Evolutionary conservation across 2,888 invertebrate species (phyloP).

Genomic region (Adelphocoris suturalis): DNA sequence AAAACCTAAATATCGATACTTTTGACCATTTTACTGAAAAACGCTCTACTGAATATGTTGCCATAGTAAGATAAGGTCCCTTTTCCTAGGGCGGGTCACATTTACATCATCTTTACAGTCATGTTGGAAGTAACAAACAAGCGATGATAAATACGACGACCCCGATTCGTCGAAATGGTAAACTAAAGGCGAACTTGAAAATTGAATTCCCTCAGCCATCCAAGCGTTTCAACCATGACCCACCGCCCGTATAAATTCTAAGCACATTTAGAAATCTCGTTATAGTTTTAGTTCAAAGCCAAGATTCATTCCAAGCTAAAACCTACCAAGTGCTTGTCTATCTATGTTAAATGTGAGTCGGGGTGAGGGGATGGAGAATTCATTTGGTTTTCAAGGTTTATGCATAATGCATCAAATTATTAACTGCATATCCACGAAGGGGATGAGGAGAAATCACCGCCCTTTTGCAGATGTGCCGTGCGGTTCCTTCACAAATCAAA

Average conservation of each 20-base stretch:
- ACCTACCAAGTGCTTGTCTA: neutral
- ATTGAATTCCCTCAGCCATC: neutral
- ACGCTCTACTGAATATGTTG: no score
- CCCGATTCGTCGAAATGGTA: no score
- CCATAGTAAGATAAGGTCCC: no score
- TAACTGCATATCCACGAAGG: neutral
- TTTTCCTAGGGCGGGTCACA: no score
- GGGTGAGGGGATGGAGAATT: no score
- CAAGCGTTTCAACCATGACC: neutral
- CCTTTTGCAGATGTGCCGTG: conserved; percentile 27
- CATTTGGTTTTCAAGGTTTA: neutral
- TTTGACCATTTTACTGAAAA: no score
- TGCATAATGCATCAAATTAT: conserved; percentile 31
- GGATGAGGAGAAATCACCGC: neutral
- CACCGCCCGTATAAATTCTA: neutral
- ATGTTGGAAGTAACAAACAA: no score
- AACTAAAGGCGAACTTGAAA: neutral
- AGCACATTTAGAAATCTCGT: neutral
- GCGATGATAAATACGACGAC: no score
- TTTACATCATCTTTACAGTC: no score
- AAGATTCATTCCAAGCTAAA: neutral
- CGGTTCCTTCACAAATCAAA: neutral
- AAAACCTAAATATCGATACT: no score
- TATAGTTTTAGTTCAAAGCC: neutral
- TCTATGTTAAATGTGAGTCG: neutral